A percentile compares a stretch with the other conserved stretches of the same genome.
Evolutionary conservation across 2,797 vertebrate species (phyloP).

Genomic region (Melanotaenia maccullochi): DNA sequence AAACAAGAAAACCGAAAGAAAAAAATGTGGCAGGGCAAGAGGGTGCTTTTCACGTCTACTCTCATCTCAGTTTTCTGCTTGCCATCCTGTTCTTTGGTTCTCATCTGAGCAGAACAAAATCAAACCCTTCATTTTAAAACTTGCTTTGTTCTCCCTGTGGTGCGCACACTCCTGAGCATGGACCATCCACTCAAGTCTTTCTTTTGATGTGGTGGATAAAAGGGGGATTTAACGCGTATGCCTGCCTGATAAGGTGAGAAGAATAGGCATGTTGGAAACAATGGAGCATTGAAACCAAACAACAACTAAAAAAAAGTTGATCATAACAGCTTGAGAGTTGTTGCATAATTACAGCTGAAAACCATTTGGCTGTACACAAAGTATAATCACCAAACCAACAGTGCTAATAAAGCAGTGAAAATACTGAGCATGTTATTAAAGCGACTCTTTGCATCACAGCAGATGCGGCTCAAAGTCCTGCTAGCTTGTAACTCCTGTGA

Average conservation of each 20-base stretch:
- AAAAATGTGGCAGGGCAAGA: conserved; percentile 31
- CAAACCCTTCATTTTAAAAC: conserved; percentile 41
- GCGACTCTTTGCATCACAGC: conserved; percentile 41
- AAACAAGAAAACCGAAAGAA: conserved; percentile 32
- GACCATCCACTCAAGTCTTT: conserved; percentile 59
- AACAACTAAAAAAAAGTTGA: conserved; percentile 58
- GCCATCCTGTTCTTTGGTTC: conserved; percentile 40
- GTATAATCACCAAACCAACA: conserved; percentile 51
- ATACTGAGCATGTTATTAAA: conserved; percentile 55
- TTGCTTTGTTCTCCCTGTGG: conserved; percentile 63
- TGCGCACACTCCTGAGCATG: conserved; percentile 54
- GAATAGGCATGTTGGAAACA: conserved; percentile 65
- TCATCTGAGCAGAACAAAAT: conserved; percentile 53
- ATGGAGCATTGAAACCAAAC: conserved; percentile 57
- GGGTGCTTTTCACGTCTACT: conserved; percentile 54
- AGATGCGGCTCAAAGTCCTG: conserved; percentile 47
- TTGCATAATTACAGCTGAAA: conserved; percentile 51
- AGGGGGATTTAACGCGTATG: conserved; percentile 60
- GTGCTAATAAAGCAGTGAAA: conserved; percentile 72
- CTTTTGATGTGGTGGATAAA: conserved; percentile 77
- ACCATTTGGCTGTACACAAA: conserved; percentile 65
- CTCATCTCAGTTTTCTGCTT: conserved; percentile 35
- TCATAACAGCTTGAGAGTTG: conserved; percentile 55
- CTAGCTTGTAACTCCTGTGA: conserved; percentile 65
- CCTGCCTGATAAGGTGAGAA: conserved; percentile 61